phyloP scores from a whole-genome alignment of 1,140 invertebrate species.

The Ctenoplectra terminalis region DNA sequence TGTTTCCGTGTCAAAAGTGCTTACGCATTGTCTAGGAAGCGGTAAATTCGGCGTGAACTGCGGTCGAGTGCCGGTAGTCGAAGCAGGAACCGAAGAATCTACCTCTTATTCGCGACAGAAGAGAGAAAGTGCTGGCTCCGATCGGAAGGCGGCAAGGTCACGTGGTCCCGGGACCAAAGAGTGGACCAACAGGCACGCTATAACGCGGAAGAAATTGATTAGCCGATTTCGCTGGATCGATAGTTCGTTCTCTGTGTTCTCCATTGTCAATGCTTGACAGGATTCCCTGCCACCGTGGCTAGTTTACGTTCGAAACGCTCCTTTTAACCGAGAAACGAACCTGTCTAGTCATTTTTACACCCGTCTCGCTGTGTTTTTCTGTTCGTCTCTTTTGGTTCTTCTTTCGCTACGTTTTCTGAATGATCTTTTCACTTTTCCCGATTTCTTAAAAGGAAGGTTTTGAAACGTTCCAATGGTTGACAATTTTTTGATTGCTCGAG shows the following conservation, averaged over 20 bases:
- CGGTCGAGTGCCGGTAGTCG: conserved; percentile 23
- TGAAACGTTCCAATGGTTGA: too few relatives aligned
- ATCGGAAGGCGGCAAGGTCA: conserved; percentile 44
- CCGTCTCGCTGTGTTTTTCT: too few relatives aligned
- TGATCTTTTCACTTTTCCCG: too few relatives aligned
- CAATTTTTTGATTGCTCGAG: too few relatives aligned
- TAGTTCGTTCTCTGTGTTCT: neutral
- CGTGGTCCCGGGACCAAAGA: neutral
- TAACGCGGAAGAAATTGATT: conserved; percentile 64
- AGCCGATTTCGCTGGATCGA: conserved; percentile 48
- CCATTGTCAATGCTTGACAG: conserved; percentile 22
- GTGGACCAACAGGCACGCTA: conserved; percentile 35
- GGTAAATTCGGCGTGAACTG: conserved; percentile 55
- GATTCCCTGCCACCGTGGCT: neutral
- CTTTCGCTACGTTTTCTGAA: neutral
- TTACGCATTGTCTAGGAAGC: conserved; percentile 38
- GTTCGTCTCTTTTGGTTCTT: too few relatives aligned
- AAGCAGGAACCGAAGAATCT: neutral
- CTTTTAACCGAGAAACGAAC: neutral
- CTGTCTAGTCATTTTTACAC: conserved; percentile 14
- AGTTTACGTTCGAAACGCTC: neutral
- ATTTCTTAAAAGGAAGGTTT: too few relatives aligned
- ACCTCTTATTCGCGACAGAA: neutral
- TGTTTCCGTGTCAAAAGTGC: conserved; percentile 31
- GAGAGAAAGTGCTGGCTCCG: conserved; percentile 20